These are phyloP conservation scores for Chrysomela aeneicollis DNA, from an alignment of 2,888 invertebrate genomes.

Conservation along the genomic window DNA sequence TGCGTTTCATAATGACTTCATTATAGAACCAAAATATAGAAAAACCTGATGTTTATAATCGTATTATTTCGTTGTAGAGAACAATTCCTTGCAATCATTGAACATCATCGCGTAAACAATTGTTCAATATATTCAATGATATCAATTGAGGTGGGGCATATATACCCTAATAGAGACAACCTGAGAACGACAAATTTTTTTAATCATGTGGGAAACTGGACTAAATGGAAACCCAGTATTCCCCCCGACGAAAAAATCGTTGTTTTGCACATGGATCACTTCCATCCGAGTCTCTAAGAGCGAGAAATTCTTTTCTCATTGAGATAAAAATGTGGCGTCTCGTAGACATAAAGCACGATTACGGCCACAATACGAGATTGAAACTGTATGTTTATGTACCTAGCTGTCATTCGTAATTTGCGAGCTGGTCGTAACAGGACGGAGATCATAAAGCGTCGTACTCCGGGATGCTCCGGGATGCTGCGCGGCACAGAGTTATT, in stretches of 20 bases:
- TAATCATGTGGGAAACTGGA: too few relatives aligned
- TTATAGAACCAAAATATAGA: too few relatives aligned
- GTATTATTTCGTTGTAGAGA: conserved; percentile 1
- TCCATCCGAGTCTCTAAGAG: too few relatives aligned
- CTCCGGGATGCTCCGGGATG: conserved; percentile 21
- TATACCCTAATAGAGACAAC: too few relatives aligned
- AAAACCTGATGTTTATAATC: neutral
- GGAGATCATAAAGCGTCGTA: conserved; percentile 44
- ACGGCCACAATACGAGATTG: conserved; percentile 45
- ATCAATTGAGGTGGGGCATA: neutral
- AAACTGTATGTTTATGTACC: conserved; percentile 47
- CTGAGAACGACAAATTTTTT: too few relatives aligned
- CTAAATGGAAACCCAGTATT: too few relatives aligned
- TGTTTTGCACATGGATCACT: too few relatives aligned
- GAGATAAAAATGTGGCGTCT: conserved; percentile 33
- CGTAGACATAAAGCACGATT: conserved; percentile 38
- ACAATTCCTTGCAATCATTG: neutral
- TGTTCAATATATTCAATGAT: neutral
- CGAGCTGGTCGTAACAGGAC: conserved; percentile 44
- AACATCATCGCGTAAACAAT: neutral
- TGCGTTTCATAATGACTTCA: neutral
- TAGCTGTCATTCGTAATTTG: conserved; percentile 49
- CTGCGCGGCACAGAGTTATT: conserved; percentile 41
- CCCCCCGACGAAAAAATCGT: too few relatives aligned
- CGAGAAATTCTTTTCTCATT: conserved; percentile 20